Conservation (phyloP, 2,113 vertebrate genomes). For the Desmodus rotundus region DNA sequence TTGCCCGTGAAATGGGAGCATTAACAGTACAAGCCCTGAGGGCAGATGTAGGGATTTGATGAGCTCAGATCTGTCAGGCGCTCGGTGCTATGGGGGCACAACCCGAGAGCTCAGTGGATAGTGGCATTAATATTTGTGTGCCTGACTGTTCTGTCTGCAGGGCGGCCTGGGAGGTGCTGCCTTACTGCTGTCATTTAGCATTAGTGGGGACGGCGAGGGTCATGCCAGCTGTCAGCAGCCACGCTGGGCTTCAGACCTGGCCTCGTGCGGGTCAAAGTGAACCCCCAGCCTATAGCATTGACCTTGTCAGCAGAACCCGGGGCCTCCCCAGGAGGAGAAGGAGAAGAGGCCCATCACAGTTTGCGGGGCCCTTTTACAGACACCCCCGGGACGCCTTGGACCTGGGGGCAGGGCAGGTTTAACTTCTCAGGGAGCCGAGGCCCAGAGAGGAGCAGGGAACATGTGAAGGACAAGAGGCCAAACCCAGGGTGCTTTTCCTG, state of each 20-base stretch:
- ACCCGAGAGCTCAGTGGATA: rapidly evolving
- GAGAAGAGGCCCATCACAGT: neutral
- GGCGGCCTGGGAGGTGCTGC: neutral
- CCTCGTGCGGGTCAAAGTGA: rapidly evolving
- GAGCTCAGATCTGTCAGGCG: neutral
- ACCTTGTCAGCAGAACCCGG: rapidly evolving
- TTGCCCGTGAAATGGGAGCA: neutral
- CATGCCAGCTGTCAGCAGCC: rapidly evolving
- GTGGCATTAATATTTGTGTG: rapidly evolving
- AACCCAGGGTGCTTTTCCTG: rapidly evolving
- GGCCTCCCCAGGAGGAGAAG: neutral
- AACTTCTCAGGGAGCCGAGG: neutral
- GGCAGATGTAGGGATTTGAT: neutral
- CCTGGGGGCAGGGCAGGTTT: neutral
- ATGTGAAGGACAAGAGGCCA: rapidly evolving
- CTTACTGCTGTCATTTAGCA: neutral
- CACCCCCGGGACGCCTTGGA: rapidly evolving
- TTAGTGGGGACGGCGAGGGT: neutral
- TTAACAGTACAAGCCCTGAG: neutral
- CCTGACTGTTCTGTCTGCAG: neutral
- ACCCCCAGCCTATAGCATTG: rapidly evolving
- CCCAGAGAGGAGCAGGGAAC: neutral
- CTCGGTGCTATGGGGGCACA: rapidly evolving
- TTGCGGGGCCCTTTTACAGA: neutral
- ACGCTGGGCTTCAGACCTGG: neutral